phyloP scores from a whole-genome alignment of 2,113 vertebrate species.

The Asarcornis scutulata region DNA sequence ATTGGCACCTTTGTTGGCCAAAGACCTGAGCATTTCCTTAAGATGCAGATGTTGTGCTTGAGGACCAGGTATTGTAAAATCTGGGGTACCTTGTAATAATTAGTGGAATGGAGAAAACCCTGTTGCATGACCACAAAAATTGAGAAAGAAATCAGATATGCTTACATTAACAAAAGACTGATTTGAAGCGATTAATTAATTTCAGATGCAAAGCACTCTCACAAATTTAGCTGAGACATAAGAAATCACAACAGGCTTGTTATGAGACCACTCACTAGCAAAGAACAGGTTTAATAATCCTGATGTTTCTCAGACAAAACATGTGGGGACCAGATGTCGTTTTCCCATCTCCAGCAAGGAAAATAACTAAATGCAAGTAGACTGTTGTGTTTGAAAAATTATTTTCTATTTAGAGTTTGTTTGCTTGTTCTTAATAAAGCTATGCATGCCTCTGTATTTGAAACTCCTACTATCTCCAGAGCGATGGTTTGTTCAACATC shows the following conservation, averaged over 20 bases:
- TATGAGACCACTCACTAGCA: neutral
- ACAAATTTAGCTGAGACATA: conserved; percentile 3
- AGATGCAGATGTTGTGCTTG: neutral
- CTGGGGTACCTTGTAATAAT: neutral
- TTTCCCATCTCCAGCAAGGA: neutral
- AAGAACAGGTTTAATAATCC: neutral
- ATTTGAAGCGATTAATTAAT: conserved; percentile 13
- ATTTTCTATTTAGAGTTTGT: neutral
- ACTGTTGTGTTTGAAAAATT: neutral
- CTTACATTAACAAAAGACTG: neutral
- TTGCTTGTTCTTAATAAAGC: neutral
- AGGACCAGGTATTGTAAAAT: neutral
- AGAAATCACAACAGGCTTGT: neutral
- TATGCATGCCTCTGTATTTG: neutral
- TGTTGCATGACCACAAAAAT: neutral
- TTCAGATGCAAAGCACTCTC: neutral
- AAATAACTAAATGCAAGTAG: neutral
- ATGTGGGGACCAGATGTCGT: neutral
- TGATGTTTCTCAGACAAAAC: conserved; percentile 1
- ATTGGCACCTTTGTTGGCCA: neutral
- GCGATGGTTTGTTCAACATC: neutral
- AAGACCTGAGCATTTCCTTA: neutral
- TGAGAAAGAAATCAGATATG: neutral
- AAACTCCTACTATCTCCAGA: neutral
- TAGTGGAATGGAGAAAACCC: neutral